A percentile compares a stretch with the other conserved stretches of the same genome.
These are phyloP conservation scores for Apamea anceps DNA, from an alignment of 2,888 invertebrate genomes.

Conservation along the genomic window DNA sequence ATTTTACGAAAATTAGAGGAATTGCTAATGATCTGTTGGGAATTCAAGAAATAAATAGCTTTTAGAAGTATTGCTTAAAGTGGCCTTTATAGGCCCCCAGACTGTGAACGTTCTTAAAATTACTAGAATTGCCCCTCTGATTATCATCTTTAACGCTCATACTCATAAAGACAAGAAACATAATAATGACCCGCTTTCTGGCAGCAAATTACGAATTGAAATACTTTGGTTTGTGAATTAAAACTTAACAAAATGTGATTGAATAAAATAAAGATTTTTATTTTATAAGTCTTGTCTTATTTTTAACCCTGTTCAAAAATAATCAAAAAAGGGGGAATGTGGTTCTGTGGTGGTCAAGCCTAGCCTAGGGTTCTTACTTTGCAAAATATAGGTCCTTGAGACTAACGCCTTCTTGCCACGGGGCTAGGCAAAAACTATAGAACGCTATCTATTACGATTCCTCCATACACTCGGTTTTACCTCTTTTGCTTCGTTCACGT, in stretches of 20 bases:
- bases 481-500: not conserved
- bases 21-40: too few relatives aligned
- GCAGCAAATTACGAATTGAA: not conserved
- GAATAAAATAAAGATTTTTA: conserved; percentile 31
- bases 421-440: not conserved
- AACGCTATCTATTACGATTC: not conserved
- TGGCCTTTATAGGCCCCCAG: too few relatives aligned
- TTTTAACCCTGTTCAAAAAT: not conserved
- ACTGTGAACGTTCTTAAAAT: too few relatives aligned
- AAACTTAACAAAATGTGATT: not conserved
- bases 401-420: not conserved
- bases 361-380: not conserved
- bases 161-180: not conserved
- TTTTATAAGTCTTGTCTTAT: conserved; percentile 14
- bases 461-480: not conserved
- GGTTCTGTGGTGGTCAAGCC: too few relatives aligned
- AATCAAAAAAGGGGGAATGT: not conserved
- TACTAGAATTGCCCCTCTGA: too few relatives aligned
- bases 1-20: too few relatives aligned
- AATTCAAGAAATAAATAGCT: too few relatives aligned
- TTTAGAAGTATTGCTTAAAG: too few relatives aligned
- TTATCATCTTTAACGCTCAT: not conserved
- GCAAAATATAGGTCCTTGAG: not conserved
- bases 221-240: not conserved
- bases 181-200: not conserved